phyloP scores from a whole-genome alignment of 2,888 invertebrate species.

The Campoplex nolae region DNA sequence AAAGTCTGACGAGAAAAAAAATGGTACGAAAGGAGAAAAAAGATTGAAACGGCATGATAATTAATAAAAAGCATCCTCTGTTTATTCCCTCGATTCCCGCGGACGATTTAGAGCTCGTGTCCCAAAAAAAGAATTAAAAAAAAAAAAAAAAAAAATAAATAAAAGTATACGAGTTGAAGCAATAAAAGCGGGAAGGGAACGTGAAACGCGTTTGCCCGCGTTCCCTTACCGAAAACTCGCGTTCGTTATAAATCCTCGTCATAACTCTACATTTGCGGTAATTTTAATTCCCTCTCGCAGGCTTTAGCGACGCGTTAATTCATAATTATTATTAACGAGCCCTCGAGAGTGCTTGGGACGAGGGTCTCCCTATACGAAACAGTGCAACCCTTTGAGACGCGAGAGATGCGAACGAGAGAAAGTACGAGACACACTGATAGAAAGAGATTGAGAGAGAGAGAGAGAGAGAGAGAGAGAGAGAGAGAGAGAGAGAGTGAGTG shows the following conservation, averaged over 20 bases:
- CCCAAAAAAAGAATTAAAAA: conserved; percentile 11
- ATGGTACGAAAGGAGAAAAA: neutral
- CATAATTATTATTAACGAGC: conserved; percentile 84
- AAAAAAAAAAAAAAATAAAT: too few relatives aligned
- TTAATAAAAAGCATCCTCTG: conserved; percentile 61
- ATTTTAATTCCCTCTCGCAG: conserved; percentile 81
- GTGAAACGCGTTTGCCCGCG: conserved; percentile 46
- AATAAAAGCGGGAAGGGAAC: conserved; percentile 14
- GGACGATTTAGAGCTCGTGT: conserved; percentile 57
- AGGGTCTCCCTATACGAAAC: conserved; percentile 64
- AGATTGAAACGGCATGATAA: conserved; percentile 46
- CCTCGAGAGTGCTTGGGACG: conserved; percentile 60
- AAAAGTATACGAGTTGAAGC: conserved; percentile 35
- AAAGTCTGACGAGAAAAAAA: neutral
- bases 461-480: neutral
- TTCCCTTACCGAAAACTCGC: conserved; percentile 25
- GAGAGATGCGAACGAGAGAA: conserved; percentile 54
- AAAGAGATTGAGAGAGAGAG: conserved; percentile 43
- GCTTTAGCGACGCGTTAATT: conserved; percentile 81
- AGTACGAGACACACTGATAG: conserved; percentile 55
- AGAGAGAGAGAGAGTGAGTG: too few relatives aligned
- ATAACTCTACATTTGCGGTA: conserved; percentile 81
- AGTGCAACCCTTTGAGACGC: conserved; percentile 72
- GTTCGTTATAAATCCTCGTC: conserved; percentile 81
- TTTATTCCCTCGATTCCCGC: conserved; percentile 53